Conservation (phyloP, 35 echinoderm and acorn worm genomes). For the Holothuria glaberrima region DNA sequence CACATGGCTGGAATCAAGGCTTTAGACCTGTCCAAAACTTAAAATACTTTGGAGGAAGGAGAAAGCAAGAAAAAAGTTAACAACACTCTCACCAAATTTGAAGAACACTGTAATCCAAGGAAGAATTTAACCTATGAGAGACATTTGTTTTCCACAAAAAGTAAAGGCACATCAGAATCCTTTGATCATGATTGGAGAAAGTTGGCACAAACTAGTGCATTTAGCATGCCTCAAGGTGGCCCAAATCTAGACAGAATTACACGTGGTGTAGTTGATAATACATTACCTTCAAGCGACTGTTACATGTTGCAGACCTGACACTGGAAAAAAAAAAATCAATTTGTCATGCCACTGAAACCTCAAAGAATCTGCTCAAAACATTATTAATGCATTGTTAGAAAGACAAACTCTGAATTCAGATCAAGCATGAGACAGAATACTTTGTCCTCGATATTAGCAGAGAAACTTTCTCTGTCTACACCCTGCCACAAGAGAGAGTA, state of each 20-base stretch:
- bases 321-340: background rate
- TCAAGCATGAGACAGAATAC: too few relatives aligned
- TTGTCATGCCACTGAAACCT: background rate
- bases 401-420: too few relatives aligned
- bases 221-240: background rate
- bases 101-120: constrained; percentile 30
- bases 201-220: background rate
- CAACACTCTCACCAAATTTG: constrained; percentile 15
- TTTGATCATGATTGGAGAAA: constrained; percentile 51
- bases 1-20: constrained; percentile 21
- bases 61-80: constrained; percentile 5
- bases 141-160: constrained; percentile 30
- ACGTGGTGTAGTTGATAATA: constrained; percentile 4
- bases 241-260: constrained; percentile 25
- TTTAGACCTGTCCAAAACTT: constrained; percentile 52
- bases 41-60: background rate
- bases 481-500: too few relatives aligned
- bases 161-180: constrained; percentile 7
- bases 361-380: constrained; percentile 13
- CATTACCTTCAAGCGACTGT: background rate
- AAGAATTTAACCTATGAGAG: constrained; percentile 52
- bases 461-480: too few relatives aligned
- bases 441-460: too few relatives aligned
- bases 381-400: too few relatives aligned
- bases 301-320: background rate